phyloP scores from a whole-genome alignment of 2,888 invertebrate species.

The Cylindroiulus punctatus region DNA sequence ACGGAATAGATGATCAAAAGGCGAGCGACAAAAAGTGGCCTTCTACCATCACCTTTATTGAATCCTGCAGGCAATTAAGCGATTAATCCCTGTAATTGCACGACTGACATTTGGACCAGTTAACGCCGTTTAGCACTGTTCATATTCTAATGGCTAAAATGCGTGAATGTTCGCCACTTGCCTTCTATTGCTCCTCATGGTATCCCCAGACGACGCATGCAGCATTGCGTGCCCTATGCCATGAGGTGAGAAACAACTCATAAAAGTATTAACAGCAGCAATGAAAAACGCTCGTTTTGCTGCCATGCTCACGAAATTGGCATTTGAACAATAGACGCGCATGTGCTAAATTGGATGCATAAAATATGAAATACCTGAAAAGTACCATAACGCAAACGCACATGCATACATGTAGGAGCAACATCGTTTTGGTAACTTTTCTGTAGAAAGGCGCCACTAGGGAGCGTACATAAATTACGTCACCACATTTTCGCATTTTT shows the following conservation, averaged over 20 bases:
- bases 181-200: background rate
- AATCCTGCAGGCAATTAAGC: constrained; percentile 47
- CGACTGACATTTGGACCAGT: constrained; percentile 47
- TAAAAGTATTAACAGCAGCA: background rate
- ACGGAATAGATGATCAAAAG: constrained; percentile 36
- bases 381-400: background rate
- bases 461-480: too few relatives aligned
- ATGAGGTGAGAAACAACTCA: background rate
- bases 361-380: background rate
- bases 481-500: too few relatives aligned
- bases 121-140: constrained; percentile 49
- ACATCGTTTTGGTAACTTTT: too few relatives aligned
- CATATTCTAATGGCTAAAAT: constrained; percentile 47
- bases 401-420: too few relatives aligned
- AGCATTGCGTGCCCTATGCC: background rate
- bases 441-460: too few relatives aligned
- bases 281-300: background rate
- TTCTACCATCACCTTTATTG: constrained; percentile 23
- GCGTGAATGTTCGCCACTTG: constrained; percentile 47
- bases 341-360: background rate
- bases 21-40: constrained; percentile 36
- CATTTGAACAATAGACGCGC: background rate
- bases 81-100: constrained; percentile 51
- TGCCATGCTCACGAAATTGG: too few relatives aligned
- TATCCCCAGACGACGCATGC: constrained; percentile 24